Base-by-base conservation (phyloP, 2,113 vertebrate species). In the Istiophorus platypterus region DNA sequence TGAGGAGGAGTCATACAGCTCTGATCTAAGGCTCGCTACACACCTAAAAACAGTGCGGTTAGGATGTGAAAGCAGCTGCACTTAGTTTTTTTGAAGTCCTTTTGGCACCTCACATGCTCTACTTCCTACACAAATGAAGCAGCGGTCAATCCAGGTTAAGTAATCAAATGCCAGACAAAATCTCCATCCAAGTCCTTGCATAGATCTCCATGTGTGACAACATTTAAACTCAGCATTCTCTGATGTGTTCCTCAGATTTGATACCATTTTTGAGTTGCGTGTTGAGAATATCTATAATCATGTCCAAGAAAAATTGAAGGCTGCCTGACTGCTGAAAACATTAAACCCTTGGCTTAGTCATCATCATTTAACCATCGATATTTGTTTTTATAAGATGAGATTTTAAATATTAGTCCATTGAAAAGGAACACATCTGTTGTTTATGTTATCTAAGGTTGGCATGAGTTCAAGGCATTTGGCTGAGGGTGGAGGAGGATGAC, bases 391-490 rank as follows among this genome's bases (percentile, higher is more conserved):
- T 69, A 37, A 74, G 49, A 80, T 62, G 15, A 72, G 15, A 45
- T 80, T 89, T 39, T 58, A 68, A 83, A 62, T 87, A 72, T 64
- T 20, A 74, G 75, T 20, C 31, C 54, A 61, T 88, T 90, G 14
- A 75, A 78, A 88, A 82, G 52, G 78, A 76, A 88, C 41, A 79
- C 80, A 81, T 85, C 85, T 93, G 85, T 73, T 94, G 88, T 94
- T 94, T 90, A 91, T 81, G 80, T 88, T 88, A 83, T 62, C 41
- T n/a, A 10, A 12, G 68, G 37, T 29, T 93, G 92, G 86, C 84
- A 13, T 39, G 37, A 27, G 87, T 88, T 91, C 85, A 93, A 93
- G 87, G 86, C 78, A 78, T 90, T 89, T 91, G 77, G 85, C 73
- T 76, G 70, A 59, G 71, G 76, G 66, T 80, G 42, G 79, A 85